phyloP scores from a whole-genome alignment of 1,140 invertebrate genomes.

The Elysia chlorotica region DNA sequence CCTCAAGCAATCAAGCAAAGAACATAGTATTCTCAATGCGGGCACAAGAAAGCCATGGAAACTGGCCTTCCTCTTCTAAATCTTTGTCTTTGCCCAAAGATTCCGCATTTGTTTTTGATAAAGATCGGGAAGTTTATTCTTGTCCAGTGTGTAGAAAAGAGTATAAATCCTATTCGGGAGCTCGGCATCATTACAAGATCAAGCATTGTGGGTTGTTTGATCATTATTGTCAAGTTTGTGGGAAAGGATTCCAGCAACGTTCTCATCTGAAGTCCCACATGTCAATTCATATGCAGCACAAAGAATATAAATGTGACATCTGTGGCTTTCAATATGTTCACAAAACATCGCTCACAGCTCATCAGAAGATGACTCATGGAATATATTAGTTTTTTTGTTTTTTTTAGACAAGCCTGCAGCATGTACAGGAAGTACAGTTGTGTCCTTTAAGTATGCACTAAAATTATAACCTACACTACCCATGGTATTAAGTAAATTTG shows the following conservation, averaged over 20 bases:
- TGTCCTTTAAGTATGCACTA: background rate
- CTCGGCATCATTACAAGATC: constrained; percentile 21
- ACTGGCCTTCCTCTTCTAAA: no score
- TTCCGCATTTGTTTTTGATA: constrained; percentile 19
- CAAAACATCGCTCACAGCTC: constrained; percentile 27
- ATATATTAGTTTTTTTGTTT: background rate
- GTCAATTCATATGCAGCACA: constrained; percentile 25
- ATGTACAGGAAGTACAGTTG: background rate
- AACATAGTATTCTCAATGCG: no score
- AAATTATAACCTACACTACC: background rate
- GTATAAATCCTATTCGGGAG: constrained; percentile 27
- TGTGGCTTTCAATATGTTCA: constrained; percentile 29
- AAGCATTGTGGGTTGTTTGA: constrained; percentile 27
- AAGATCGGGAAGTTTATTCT: background rate
- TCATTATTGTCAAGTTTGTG: constrained; percentile 26
- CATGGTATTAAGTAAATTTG: background rate
- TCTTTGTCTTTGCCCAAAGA: no score
- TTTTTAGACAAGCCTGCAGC: background rate
- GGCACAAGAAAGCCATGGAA: no score
- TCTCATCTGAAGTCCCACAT: constrained; percentile 28
- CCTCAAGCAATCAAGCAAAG: no score
- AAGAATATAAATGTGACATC: constrained; percentile 23
- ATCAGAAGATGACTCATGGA: constrained; percentile 18
- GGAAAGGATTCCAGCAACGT: constrained; percentile 30
- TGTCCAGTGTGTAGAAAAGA: constrained; percentile 25